phyloP scores from a whole-genome alignment of 92 coral and sea anemone genomes.

The Palythoa heliodiscus region DNA sequence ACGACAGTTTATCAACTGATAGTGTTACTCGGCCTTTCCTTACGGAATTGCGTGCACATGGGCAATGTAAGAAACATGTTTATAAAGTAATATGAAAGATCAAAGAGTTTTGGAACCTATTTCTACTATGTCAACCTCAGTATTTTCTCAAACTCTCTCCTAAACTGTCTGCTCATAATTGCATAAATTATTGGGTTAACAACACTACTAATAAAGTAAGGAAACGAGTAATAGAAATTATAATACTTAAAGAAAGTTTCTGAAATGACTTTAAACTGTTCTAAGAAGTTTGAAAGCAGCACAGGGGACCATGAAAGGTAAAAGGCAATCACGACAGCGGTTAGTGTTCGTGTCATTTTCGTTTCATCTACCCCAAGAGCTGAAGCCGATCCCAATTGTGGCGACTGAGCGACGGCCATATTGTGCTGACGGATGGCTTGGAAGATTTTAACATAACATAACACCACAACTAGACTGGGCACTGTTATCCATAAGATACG shows the following conservation, averaged over 20 bases:
- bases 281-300: neutral
- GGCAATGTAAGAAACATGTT: too few relatives aligned
- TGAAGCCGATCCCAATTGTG: neutral
- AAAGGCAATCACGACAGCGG: constrained; percentile 7
- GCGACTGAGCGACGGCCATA: neutral
- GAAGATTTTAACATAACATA: neutral
- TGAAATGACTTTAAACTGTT: neutral
- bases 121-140: neutral
- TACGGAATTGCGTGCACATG: too few relatives aligned
- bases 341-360: neutral
- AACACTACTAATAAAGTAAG: constrained; percentile 26
- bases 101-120: neutral
- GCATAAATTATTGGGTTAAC: constrained; percentile 5
- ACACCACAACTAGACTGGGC: neutral
- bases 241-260: constrained; percentile 8
- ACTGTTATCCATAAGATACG: neutral
- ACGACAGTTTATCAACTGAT: too few relatives aligned
- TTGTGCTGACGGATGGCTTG: constrained; percentile 1
- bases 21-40: too few relatives aligned
- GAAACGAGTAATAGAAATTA: constrained; percentile 21
- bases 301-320: constrained; percentile 16
- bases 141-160: neutral
- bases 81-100: neutral
- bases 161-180: neutral
- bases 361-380: constrained; percentile 1